Percentiles rank a stretch among this genome's conserved stretches.
Evolutionary conservation across 1,140 invertebrate species (phyloP).

Genomic region (Acyrthosiphon pisum): DNA sequence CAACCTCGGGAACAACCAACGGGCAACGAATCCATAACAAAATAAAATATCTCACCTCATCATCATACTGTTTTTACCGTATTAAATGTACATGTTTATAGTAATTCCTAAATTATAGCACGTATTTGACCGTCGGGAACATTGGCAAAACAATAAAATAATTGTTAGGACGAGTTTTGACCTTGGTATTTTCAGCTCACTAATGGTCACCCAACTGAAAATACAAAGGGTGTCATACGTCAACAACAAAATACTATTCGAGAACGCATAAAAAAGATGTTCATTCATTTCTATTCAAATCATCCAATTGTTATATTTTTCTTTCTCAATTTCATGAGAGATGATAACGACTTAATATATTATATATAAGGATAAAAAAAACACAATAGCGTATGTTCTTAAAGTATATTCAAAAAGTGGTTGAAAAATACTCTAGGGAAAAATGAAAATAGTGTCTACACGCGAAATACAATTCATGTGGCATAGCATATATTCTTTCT

Average conservation of each 20-base stretch:
- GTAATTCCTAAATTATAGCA: neutral
- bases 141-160: neutral
- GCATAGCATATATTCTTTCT: neutral
- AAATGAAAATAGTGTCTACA: neutral
- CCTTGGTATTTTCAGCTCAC: neutral
- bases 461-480: neutral
- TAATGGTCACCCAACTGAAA: neutral
- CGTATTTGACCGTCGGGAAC: neutral
- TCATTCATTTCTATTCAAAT: neutral
- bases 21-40: neutral
- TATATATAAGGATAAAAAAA: neutral
- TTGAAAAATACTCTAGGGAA: slow-evolving; percentile 11
- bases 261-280: neutral
- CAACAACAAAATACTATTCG: neutral
- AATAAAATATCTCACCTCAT: neutral
- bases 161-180: neutral
- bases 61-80: neutral
- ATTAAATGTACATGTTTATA: neutral
- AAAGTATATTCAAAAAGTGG: slow-evolving; percentile 20
- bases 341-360: neutral
- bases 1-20: neutral
- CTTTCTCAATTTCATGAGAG: neutral
- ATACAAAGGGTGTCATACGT: neutral
- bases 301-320: neutral
- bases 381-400: neutral